Evolutionary conservation across 2,113 vertebrate species (phyloP).

Genomic region (Eonycteris spelaea): DNA sequence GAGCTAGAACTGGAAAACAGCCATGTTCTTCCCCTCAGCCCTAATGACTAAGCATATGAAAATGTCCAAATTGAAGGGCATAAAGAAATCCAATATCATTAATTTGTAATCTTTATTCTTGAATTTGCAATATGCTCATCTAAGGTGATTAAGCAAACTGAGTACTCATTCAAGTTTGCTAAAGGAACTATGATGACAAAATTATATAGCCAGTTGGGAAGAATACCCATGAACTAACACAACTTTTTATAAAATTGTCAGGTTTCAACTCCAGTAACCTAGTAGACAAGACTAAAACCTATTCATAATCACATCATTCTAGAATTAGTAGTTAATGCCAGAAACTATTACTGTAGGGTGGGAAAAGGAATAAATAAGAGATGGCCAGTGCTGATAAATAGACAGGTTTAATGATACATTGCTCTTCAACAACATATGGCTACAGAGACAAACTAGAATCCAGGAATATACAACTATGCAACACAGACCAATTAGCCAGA

Average conservation of each 20-base stretch:
- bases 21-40: background rate
- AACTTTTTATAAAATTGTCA: conserved; percentile 31
- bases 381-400: background rate
- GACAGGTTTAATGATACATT: conserved; percentile 45
- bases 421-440: background rate
- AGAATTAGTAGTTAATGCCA: background rate
- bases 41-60: background rate
- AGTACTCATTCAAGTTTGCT: conserved; percentile 5
- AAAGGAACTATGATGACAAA: background rate
- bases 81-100: background rate
- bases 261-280: conserved; percentile 22
- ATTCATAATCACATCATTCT: background rate
- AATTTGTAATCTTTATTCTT: conserved; percentile 10
- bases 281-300: background rate
- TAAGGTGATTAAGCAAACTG: background rate
- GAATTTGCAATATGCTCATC: background rate
- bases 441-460: background rate
- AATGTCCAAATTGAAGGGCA: conserved; percentile 7
- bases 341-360: background rate
- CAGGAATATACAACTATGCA: background rate
- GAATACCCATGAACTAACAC: background rate
- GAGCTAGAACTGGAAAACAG: background rate
- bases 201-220: background rate
- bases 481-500: background rate
- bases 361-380: background rate